Evolutionary conservation across 2,797 vertebrate species (phyloP).

Genomic region (Ceryle rudis): DNA sequence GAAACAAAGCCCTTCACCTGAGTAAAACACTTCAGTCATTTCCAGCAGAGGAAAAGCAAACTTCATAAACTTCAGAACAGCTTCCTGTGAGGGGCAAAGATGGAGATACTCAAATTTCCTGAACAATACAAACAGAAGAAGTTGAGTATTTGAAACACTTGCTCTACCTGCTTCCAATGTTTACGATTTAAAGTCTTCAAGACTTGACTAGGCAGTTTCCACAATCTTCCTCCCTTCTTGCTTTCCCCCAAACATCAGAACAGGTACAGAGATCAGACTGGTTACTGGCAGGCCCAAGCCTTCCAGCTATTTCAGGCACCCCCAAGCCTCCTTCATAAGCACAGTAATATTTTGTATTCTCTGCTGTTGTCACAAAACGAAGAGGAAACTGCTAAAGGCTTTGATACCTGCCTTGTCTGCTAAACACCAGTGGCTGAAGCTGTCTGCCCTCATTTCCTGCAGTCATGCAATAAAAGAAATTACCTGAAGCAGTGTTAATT

Average conservation of each 20-base stretch:
- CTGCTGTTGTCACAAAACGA: background rate
- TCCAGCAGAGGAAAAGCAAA: background rate
- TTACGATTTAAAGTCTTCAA: background rate
- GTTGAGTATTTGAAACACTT: background rate
- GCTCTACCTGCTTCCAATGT: fast-evolving
- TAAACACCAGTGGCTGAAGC: background rate
- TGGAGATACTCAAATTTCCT: background rate
- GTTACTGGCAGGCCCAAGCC: background rate
- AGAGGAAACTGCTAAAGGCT: background rate
- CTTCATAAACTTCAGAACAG: background rate
- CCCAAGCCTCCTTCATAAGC: background rate
- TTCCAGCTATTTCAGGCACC: background rate
- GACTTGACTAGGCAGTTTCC: background rate
- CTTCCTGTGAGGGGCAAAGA: background rate
- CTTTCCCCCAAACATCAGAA: too few relatives aligned
- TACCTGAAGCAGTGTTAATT: background rate
- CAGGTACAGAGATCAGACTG: fast-evolving
- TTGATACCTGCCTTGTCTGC: background rate
- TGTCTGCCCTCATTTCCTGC: background rate
- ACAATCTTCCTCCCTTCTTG: background rate
- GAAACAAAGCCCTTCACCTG: fast-evolving
- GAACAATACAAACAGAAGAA: background rate
- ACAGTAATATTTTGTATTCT: background rate
- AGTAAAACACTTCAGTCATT: background rate
- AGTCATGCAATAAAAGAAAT: background rate